These are phyloP conservation scores for Drosophila fungiperda DNA, from an alignment of 2,888 invertebrate species.

Conservation along the genomic window DNA sequence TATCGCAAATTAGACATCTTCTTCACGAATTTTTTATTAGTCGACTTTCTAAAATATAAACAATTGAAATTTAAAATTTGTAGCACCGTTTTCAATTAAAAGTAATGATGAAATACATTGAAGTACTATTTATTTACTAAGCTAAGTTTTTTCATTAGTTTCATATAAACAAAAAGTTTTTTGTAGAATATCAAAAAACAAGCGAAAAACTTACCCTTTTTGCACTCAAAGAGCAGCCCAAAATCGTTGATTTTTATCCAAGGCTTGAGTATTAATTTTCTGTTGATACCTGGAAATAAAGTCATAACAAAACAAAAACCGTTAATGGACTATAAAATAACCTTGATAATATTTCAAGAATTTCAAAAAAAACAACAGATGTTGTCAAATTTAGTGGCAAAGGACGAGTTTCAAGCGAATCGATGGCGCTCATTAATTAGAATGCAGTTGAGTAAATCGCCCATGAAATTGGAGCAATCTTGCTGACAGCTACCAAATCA, in stretches of 20 bases:
- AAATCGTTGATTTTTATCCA: neutral
- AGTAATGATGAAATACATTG: neutral
- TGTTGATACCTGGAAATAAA: constrained; percentile 40
- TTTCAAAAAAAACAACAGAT: constrained; percentile 50
- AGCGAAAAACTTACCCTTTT: neutral
- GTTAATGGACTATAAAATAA: constrained; percentile 43
- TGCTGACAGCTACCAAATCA: constrained; percentile 74
- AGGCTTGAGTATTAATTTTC: neutral
- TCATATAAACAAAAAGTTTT: neutral
- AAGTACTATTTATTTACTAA: neutral
- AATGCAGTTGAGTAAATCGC: constrained; percentile 70
- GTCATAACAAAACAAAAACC: constrained; percentile 18
- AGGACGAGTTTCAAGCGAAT: constrained; percentile 45
- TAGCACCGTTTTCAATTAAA: neutral
- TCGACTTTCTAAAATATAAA: neutral
- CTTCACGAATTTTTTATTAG: neutral
- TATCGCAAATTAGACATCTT: neutral
- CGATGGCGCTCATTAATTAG: constrained; percentile 62
- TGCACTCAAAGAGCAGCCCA: neutral
- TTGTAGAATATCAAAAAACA: neutral
- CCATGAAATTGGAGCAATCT: constrained; percentile 77
- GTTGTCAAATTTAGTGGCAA: constrained; percentile 61
- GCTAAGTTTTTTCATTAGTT: neutral
- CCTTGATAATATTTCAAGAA: constrained; percentile 40
- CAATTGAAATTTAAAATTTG: neutral